Evolutionary conservation across 2,113 vertebrate species (phyloP), one percentile per base, ranked within the genome.

Genomic region (Saccopteryx bilineata): DNA sequence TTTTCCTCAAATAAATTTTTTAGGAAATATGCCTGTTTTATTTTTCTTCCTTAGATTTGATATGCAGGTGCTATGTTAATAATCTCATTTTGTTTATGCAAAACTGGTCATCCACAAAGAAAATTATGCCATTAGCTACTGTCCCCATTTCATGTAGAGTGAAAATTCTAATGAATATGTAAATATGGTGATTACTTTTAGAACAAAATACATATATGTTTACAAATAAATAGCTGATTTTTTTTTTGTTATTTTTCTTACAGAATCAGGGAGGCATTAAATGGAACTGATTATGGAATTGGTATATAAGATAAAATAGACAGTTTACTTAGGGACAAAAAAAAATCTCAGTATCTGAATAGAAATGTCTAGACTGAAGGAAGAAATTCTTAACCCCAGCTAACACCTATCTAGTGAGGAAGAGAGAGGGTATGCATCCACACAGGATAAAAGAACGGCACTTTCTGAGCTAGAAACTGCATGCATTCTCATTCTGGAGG

Each of bases 101-200:
- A 92, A 95, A 94, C 96, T 75, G 74, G 81, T 89, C 94, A 96
- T 90, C 94, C 92, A 95, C 72, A 96, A 92, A 97, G 92, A 95
- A 95, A 96, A 95, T 86, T 93, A 93, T 89, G 74, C 81, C 60
- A 84, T 96, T 96, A 96, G 91, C 92, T 94, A 87, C 24, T 93
- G 88, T 82, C 28, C 82, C 84, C n/a, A 63, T 96, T 91, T 94
- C 88, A 86, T 31, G 58, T 66, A 93, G 63, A 94, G 39, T 88
- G 86, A 52, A 68, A 80, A 58, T 96, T 94, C 90, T 95, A 95
- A 90, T 95, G 88, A 95, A 94, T 95, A 96, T 97, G 92, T 92
- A 97, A 95, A 98, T 97, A 86, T 75, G 69, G 58, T 95, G 74
- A 96, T 95, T 93, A 93, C 60, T 94, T 96, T 95, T 83, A 95